Conservation (phyloP, 1,140 invertebrate genomes). For the Magallana ariakensis region DNA sequence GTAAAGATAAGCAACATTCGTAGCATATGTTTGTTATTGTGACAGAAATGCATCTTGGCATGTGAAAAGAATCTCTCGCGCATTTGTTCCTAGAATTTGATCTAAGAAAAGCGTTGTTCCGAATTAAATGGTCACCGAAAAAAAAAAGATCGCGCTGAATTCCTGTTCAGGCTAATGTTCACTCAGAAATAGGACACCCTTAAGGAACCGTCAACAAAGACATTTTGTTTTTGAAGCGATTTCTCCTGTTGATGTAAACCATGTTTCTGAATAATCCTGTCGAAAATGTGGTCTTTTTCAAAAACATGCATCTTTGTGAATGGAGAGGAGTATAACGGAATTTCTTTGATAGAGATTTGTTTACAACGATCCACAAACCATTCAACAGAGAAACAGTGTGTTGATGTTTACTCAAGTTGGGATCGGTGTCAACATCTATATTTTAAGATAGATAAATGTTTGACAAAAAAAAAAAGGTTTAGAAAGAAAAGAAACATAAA, state of each 20-base stretch:
- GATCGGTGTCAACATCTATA: too few relatives aligned
- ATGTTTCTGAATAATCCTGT: background rate
- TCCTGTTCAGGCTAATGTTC: background rate
- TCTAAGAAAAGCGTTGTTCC: background rate
- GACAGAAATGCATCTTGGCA: conserved; percentile 4
- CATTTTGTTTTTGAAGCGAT: background rate
- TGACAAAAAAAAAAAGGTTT: too few relatives aligned
- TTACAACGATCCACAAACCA: background rate
- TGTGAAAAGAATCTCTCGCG: background rate
- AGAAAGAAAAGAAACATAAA: too few relatives aligned
- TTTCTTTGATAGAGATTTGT: conserved; percentile 6
- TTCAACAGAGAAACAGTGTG: too few relatives aligned
- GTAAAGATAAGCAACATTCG: background rate
- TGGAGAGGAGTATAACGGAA: background rate
- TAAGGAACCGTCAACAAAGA: background rate
- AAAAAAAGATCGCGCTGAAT: background rate
- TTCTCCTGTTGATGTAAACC: background rate
- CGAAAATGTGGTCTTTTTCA: conserved; percentile 1
- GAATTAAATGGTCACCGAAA: background rate
- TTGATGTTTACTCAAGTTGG: too few relatives aligned
- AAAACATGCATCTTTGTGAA: background rate
- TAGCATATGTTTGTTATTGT: conserved; percentile 37
- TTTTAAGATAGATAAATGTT: too few relatives aligned
- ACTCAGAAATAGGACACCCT: background rate
- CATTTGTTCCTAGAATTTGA: background rate